A percentile compares a stretch with the other conserved stretches of the same genome.
phyloP scores from a whole-genome alignment of 2,797 vertebrate genomes.

The Lepilemur septentrionalis region DNA sequence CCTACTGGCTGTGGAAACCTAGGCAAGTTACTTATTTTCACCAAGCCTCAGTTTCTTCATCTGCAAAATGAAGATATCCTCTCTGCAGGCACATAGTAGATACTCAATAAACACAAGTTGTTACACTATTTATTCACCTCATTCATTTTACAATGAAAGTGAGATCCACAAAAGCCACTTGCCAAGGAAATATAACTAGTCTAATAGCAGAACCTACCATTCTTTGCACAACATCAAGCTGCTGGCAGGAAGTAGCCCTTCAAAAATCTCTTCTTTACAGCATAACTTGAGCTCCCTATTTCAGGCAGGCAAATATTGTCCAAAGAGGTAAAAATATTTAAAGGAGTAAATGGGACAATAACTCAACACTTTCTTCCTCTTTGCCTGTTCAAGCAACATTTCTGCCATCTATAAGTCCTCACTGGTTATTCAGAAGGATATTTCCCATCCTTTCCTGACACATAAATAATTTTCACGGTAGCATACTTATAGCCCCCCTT shows the following conservation, averaged over 20 bases:
- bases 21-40: background rate
- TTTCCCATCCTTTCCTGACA: background rate
- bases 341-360: background rate
- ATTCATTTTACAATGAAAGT: background rate
- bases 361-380: background rate
- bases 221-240: background rate
- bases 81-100: background rate
- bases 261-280: background rate
- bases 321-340: background rate
- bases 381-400: background rate
- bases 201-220: background rate
- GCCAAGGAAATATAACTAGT: background rate
- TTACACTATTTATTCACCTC: background rate
- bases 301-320: background rate
- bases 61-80: background rate
- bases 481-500: background rate
- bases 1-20: background rate
- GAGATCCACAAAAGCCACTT: background rate
- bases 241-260: background rate
- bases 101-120: background rate
- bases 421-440: background rate
- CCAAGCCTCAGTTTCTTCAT: background rate
- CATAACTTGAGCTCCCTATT: background rate
- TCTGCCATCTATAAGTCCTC: background rate
- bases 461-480: background rate